Conservation (phyloP, 2,888 invertebrate species). For the Oligia latruncula region DNA sequence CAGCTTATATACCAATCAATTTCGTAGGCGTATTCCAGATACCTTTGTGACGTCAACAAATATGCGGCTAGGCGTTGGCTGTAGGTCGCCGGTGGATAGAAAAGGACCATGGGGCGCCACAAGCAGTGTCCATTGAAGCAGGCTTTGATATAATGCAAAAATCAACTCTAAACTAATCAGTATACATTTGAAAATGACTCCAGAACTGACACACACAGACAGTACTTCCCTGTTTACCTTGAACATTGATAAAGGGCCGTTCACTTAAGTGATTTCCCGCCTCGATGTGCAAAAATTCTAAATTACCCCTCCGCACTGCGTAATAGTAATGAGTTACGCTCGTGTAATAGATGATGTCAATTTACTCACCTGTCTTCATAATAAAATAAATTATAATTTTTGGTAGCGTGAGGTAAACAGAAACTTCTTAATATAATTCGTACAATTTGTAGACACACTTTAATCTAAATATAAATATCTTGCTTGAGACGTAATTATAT, state of each 20-base stretch:
- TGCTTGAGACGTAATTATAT: conserved; percentile 7
- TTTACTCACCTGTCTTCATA: conserved; percentile 32
- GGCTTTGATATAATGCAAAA: conserved; percentile 51
- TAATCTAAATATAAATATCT: conserved; percentile 27
- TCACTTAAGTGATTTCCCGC: conserved; percentile 72
- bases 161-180: conserved; percentile 62
- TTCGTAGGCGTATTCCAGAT: conserved; percentile 84
- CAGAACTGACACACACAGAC: conserved; percentile 58
- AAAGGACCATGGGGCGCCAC: conserved; percentile 73
- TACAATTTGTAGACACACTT: conserved; percentile 13
- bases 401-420: conserved; percentile 18
- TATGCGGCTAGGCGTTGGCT: conserved; percentile 83
- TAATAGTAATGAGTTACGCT: conserved; percentile 40
- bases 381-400: conserved; percentile 41
- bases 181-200: conserved; percentile 71
- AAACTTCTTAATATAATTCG: conserved; percentile 21
- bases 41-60: conserved; percentile 84
- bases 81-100: conserved; percentile 74
- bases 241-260: conserved; percentile 84
- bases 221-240: conserved; percentile 83
- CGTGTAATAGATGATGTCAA: conserved; percentile 47
- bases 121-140: conserved; percentile 42
- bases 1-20: conserved; percentile 83
- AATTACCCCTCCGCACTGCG: conserved; percentile 36
- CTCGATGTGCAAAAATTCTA: conserved; percentile 50